Evolutionary conservation across 2,113 vertebrate species (phyloP).

Genomic region (Glaucidium brasilianum): DNA sequence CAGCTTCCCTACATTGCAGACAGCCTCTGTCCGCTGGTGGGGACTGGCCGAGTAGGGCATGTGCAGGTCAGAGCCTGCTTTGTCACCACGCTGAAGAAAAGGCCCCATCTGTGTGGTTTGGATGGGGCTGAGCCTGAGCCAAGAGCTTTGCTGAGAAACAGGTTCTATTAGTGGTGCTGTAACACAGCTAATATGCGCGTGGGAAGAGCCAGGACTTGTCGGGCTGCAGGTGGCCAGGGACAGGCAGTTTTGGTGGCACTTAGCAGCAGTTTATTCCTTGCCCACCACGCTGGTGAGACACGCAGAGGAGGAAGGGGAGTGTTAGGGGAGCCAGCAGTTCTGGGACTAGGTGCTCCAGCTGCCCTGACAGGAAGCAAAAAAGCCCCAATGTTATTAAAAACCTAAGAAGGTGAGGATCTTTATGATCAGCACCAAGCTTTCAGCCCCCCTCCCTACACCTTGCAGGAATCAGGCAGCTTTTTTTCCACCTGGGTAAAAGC

Average conservation of each 20-base stretch:
- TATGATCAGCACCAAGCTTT: neutral
- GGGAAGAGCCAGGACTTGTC: neutral
- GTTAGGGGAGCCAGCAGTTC: neutral
- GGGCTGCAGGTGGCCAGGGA: neutral
- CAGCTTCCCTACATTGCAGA: neutral
- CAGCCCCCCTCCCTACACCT: rapidly evolving
- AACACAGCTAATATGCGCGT: no score
- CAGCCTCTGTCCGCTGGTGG: neutral
- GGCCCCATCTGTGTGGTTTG: neutral
- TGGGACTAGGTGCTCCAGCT: neutral
- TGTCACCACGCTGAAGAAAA: neutral
- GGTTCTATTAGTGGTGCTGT: neutral
- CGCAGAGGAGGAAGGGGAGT: neutral
- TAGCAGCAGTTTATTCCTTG: neutral
- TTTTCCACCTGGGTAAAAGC: neutral
- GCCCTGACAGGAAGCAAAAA: neutral
- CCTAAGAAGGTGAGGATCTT: neutral
- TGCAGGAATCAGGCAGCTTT: neutral
- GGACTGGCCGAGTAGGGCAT: neutral
- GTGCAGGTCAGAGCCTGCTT: neutral
- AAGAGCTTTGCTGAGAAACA: neutral
- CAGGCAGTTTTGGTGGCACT: neutral
- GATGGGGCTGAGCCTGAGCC: neutral
- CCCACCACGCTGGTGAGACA: neutral
- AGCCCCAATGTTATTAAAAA: neutral